Conservation (phyloP, 2,113 vertebrate species). For the Takifugu flavidus region DNA sequence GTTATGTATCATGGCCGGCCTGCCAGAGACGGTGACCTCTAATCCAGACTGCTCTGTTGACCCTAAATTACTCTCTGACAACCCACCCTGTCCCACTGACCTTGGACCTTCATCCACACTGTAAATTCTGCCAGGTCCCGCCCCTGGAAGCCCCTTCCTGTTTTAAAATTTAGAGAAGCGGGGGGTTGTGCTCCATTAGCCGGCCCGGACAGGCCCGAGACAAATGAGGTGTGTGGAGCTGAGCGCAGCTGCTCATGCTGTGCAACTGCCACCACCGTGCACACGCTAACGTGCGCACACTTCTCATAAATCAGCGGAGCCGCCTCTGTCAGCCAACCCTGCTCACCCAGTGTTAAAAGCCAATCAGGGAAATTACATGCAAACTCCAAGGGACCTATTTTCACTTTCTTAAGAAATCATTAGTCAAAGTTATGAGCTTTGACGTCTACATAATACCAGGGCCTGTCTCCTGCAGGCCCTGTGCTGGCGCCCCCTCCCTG, state of each 20-base stretch:
- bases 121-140: slow-evolving; percentile 50
- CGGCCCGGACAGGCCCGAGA: slow-evolving; percentile 82
- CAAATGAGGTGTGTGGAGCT: slow-evolving; percentile 90
- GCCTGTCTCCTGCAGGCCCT: slow-evolving; percentile 49
- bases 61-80: slow-evolving; percentile 51
- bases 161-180: neutral
- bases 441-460: slow-evolving; percentile 70
- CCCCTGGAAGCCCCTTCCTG: slow-evolving; percentile 75
- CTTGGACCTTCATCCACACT: slow-evolving; percentile 38
- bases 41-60: slow-evolving; percentile 31
- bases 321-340: slow-evolving; percentile 72
- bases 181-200: slow-evolving; percentile 71
- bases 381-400: slow-evolving; percentile 88
- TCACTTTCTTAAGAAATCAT: slow-evolving; percentile 82
- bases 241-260: slow-evolving; percentile 85
- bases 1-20: slow-evolving; percentile 15
- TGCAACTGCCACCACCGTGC: slow-evolving; percentile 75
- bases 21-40: slow-evolving; percentile 20
- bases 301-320: slow-evolving; percentile 89
- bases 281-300: slow-evolving; percentile 22
- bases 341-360: slow-evolving; percentile 89
- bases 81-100: slow-evolving; percentile 51
- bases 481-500: slow-evolving; percentile 22
- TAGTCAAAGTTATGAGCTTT: slow-evolving; percentile 78
- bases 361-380: slow-evolving; percentile 97